Evolutionary conservation across 2,888 invertebrate species (phyloP), one percentile per base, ranked within the genome.

Genomic region (Rhodophaea formosa): DNA sequence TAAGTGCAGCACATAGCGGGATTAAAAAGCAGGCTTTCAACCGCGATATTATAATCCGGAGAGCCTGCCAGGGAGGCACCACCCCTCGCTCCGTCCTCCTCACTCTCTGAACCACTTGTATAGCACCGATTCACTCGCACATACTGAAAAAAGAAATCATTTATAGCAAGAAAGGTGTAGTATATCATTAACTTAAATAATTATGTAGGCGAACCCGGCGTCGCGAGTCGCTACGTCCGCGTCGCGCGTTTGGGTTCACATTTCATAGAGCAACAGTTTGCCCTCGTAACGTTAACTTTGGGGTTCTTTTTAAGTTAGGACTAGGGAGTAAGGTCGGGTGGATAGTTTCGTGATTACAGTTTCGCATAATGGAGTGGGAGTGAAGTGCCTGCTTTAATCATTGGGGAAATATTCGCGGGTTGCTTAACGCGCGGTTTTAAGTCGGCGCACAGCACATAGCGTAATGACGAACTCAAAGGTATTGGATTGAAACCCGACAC

Each of bases 141-240:
- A 59, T 66, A 59, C 52, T 64, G 70, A 68, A 74, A 80, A 86
- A 86, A 82, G 72, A 86, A 88, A 81, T 82, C 77, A 86, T 84
- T 88, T 84, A 82, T 72, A 71, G 68, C 75, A 75, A 76, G 79
- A 80, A 83, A 86, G 81, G 82, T 86, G 86, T 84, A 81, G 80
- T 84, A 86, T 84, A 88, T 89, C 87, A 90, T 90, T 88, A 89
- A 84, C 83, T 89, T 84, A 87, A 88, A 89, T 88, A 88, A 89
- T 88, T 85, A 89, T 80, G 82, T 80, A 73, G 80, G 76, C 77
- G 81, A 75, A 73, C 71, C 69, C 64, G 70, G 68, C 59, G 60
- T 45, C 61, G 59, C 66, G 64, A 74, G 73, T 69, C 66, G 35
- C 62, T 23, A 63, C 53, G 29, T 39, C 30, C 17, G 3, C 53